These are phyloP conservation scores for Sinelater perroti DNA, from an alignment of 2,888 invertebrate species.

Conservation along the genomic window DNA sequence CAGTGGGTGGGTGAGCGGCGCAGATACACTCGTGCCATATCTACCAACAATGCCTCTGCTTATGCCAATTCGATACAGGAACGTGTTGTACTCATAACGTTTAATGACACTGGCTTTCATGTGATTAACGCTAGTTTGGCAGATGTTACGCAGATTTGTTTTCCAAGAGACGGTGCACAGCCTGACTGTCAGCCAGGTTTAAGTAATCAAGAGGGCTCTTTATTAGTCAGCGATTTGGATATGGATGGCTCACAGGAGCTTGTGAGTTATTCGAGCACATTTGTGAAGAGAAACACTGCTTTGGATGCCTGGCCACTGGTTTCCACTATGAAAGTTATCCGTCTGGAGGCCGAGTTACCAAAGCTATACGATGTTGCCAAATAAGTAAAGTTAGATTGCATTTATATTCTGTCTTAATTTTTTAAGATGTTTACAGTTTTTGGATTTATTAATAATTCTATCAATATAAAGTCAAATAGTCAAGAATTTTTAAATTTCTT, in stretches of 20 bases:
- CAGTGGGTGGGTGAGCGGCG: conserved; percentile 68
- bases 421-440: no score
- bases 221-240: conserved; percentile 78
- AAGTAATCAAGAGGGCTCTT: conserved; percentile 75
- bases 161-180: conserved; percentile 56
- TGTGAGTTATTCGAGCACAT: conserved; percentile 76
- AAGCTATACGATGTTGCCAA: conserved; percentile 68
- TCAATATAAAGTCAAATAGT: no score
- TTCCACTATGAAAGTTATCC: conserved; percentile 74
- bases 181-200: conserved; percentile 77
- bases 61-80: conserved; percentile 59
- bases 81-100: conserved; percentile 79
- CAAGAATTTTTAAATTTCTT: no score
- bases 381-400: conserved; percentile 29
- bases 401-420: no score
- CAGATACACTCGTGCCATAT: conserved; percentile 18
- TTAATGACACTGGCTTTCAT: conserved; percentile 76
- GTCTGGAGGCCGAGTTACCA: conserved; percentile 77
- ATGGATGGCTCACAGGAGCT: conserved; percentile 80
- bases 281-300: conserved; percentile 51
- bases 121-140: conserved; percentile 82
- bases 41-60: conserved; percentile 24
- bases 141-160: conserved; percentile 80
- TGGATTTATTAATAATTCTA: no score
- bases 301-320: conserved; percentile 67